phyloP scores from a whole-genome alignment of 1,140 invertebrate species.

The Leptestheria dahalacensis region DNA sequence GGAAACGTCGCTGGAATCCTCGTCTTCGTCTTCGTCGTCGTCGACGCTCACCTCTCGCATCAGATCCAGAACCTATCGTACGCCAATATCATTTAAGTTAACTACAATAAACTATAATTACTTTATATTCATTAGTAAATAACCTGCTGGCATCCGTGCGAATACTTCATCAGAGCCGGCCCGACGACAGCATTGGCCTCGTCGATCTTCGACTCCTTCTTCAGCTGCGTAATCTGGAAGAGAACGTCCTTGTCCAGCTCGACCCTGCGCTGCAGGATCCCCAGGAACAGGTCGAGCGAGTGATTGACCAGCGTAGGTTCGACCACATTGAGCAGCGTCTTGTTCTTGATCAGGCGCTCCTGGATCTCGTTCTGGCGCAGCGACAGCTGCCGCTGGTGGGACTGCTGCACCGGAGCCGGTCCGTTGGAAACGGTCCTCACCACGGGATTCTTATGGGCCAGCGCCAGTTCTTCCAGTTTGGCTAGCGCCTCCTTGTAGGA shows the following conservation, averaged over 20 bases:
- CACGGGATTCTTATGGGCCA: conserved; percentile 26
- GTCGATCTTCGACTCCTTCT: conserved; percentile 43
- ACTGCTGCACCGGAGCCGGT: conserved; percentile 67
- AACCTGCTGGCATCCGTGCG: conserved; percentile 55
- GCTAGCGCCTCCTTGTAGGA: conserved; percentile 74
- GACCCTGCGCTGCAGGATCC: conserved; percentile 44
- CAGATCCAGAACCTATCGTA: conserved; percentile 45
- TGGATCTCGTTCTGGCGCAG: conserved; percentile 62
- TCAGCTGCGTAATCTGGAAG: conserved; percentile 50
- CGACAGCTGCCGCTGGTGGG: conserved; percentile 73
- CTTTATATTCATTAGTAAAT: conserved; percentile 14
- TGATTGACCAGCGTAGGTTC: conserved; percentile 44
- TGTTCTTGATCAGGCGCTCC: conserved; percentile 78
- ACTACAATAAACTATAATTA: no score
- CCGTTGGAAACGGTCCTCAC: conserved; percentile 34
- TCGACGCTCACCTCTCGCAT: conserved; percentile 41
- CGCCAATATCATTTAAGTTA: neutral
- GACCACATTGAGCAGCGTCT: conserved; percentile 67
- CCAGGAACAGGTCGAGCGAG: conserved; percentile 38
- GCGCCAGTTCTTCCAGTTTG: conserved; percentile 64
- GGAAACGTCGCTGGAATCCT: conserved; percentile 38
- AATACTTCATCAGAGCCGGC: conserved; percentile 64
- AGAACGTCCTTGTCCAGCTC: conserved; percentile 53
- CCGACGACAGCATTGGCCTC: conserved; percentile 44
- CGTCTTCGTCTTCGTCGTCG: conserved; percentile 28